These are phyloP conservation scores for Thelaira solivaga DNA, from an alignment of 2,888 invertebrate genomes.

Conservation along the genomic window DNA sequence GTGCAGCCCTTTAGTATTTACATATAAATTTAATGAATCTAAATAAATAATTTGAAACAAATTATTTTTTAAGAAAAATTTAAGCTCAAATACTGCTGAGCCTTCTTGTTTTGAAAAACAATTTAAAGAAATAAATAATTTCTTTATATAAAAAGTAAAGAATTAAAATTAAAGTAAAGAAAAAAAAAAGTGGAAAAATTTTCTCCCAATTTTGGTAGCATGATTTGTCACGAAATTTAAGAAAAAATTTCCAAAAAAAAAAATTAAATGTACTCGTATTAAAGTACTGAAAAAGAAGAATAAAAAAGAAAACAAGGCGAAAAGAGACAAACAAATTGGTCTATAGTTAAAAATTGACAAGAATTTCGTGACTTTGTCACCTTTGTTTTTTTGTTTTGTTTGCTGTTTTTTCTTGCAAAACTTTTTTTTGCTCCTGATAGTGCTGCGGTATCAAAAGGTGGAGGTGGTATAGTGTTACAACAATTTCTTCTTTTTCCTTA, in stretches of 20 bases:
- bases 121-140: conserved; percentile 37
- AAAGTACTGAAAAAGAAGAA: conserved; percentile 22
- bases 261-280: too few relatives aligned
- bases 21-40: background rate
- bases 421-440: conserved; percentile 3
- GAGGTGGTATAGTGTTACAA: conserved; percentile 61
- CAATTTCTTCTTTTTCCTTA: conserved; percentile 48
- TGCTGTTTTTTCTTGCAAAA: too few relatives aligned
- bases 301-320: conserved; percentile 59
- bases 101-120: conserved; percentile 1
- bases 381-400: conserved; percentile 65
- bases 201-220: conserved; percentile 76
- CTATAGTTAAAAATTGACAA: conserved; percentile 77
- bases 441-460: conserved; percentile 51
- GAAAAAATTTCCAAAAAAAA: conserved; percentile 46
- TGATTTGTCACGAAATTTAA: conserved; percentile 76
- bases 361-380: conserved; percentile 78
- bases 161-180: too few relatives aligned
- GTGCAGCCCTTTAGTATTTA: too few relatives aligned
- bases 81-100: conserved; percentile 10
- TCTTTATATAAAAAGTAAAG: conserved; percentile 7
- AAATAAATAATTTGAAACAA: conserved; percentile 7
- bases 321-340: conserved; percentile 76
- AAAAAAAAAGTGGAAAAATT: conserved; percentile 55
- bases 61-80: conserved; percentile 5